These are phyloP conservation scores for Albula goreensis DNA, from an alignment of 2,113 vertebrate species.

Conservation along the genomic window DNA sequence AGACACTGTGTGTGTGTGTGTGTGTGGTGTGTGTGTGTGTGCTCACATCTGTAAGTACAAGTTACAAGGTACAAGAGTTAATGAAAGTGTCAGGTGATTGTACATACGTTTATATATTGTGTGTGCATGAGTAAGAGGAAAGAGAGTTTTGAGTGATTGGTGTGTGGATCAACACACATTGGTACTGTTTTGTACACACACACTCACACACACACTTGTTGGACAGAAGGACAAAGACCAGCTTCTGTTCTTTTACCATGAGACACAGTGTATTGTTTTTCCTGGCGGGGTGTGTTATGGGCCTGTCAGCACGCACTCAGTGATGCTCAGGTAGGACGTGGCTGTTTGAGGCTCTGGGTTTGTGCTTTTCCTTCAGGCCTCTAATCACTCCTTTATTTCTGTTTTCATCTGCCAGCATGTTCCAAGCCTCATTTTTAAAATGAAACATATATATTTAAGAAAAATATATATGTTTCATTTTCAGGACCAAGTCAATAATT, in stretches of 20 bases:
- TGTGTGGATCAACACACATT: too few species aligned
- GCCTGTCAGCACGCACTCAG: constrained; percentile 53
- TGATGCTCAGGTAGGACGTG: constrained; percentile 63
- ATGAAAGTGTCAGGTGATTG: too few species aligned
- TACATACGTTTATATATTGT: too few species aligned
- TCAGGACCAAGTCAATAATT: constrained; percentile 59
- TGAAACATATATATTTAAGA: constrained; percentile 65
- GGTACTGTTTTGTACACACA: too few species aligned
- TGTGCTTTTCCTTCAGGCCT: constrained; percentile 66
- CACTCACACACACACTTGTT: constrained; percentile 28
- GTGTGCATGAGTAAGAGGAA: too few species aligned
- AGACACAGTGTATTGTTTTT: constrained; percentile 56
- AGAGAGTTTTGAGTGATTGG: too few species aligned
- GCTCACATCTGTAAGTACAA: too few species aligned
- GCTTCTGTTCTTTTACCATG: constrained; percentile 47
- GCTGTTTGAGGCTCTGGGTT: constrained; percentile 13
- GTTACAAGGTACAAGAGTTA: too few species aligned
- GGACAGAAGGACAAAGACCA: constrained; percentile 54
- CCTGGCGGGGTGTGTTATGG: constrained; percentile 58
- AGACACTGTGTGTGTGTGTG: too few species aligned
- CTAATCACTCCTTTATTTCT: constrained; percentile 58
- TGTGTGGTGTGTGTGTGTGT: too few species aligned
- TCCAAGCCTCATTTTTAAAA: constrained; percentile 60
- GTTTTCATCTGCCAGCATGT: constrained; percentile 55
- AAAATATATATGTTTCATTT: constrained; percentile 65